phyloP scores from a whole-genome alignment of 2,888 invertebrate genomes.

The Drosophila emarginata region DNA sequence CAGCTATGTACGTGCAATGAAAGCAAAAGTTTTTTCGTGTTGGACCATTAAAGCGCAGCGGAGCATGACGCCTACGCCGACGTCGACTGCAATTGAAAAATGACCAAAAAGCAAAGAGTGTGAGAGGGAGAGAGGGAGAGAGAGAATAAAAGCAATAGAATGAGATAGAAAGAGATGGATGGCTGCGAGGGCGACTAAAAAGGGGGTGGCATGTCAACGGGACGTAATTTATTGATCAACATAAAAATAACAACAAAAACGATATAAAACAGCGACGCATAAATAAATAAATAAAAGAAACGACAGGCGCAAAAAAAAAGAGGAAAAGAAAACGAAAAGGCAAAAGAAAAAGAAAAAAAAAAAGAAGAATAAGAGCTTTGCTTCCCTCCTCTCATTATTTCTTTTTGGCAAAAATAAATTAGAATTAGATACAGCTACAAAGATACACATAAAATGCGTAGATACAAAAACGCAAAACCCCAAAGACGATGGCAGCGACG shows the following conservation, averaged over 20 bases:
- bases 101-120: conserved; percentile 53
- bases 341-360: conserved; percentile 17
- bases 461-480: conserved; percentile 20
- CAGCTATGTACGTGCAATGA: conserved; percentile 71
- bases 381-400: conserved; percentile 56
- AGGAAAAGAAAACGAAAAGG: conserved; percentile 3
- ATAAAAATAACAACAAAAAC: conserved; percentile 39
- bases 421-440: conserved; percentile 65
- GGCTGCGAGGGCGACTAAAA: conserved; percentile 14
- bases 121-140: not conserved
- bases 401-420: conserved; percentile 71
- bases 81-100: conserved; percentile 65
- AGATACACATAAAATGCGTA: conserved; percentile 23
- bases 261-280: conserved; percentile 41
- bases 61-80: conserved; percentile 55
- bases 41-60: conserved; percentile 69
- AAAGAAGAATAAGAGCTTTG: conserved; percentile 17
- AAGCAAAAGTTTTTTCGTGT: conserved; percentile 65
- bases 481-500: conserved; percentile 14
- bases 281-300: conserved; percentile 69
- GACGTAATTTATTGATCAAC: conserved; percentile 72
- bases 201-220: conserved; percentile 69
- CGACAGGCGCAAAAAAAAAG: conserved; percentile 18
- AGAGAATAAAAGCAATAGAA: not conserved
- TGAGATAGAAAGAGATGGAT: conserved; percentile 24